These are phyloP conservation scores for Pseudoatta argentina DNA, from an alignment of 1,140 invertebrate genomes.

Conservation along the genomic window DNA sequence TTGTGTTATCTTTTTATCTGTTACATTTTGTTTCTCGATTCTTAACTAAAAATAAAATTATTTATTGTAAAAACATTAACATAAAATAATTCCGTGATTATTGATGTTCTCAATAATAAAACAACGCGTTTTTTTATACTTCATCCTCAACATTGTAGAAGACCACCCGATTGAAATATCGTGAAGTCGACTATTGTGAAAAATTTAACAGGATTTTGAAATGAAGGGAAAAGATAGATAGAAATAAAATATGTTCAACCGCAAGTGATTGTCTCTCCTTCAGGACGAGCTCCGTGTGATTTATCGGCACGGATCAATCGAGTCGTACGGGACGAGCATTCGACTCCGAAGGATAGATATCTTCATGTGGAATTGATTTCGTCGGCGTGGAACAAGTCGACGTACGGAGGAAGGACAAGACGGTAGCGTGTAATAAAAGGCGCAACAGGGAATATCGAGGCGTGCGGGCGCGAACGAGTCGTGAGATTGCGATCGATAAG, in stretches of 20 bases:
- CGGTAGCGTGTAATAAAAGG: slow-evolving; percentile 51
- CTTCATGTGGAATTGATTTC: slow-evolving; percentile 43
- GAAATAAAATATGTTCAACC: slow-evolving; percentile 34
- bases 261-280: slow-evolving; percentile 27
- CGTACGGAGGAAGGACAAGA: slow-evolving; percentile 24
- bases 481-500: slow-evolving; percentile 54
- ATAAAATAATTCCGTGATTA: neutral
- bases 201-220: slow-evolving; percentile 28
- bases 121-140: neutral
- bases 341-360: slow-evolving; percentile 47
- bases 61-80: neutral
- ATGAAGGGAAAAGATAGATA: neutral
- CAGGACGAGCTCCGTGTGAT: slow-evolving; percentile 20
- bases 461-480: slow-evolving; percentile 31
- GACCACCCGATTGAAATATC: neutral
- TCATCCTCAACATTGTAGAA: neutral
- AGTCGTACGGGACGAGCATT: slow-evolving; percentile 28
- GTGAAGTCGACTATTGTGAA: slow-evolving; percentile 9
- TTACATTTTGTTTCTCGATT: neutral
- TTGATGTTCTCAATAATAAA: neutral
- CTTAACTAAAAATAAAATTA: neutral
- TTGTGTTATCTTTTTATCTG: neutral
- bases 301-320: slow-evolving; percentile 27
- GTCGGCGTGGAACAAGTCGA: slow-evolving; percentile 30
- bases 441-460: slow-evolving; percentile 56